Evolutionary conservation across 2,113 vertebrate genomes (phyloP), one percentile per base, ranked within the genome.

Genomic region (Callipepla squamata): DNA sequence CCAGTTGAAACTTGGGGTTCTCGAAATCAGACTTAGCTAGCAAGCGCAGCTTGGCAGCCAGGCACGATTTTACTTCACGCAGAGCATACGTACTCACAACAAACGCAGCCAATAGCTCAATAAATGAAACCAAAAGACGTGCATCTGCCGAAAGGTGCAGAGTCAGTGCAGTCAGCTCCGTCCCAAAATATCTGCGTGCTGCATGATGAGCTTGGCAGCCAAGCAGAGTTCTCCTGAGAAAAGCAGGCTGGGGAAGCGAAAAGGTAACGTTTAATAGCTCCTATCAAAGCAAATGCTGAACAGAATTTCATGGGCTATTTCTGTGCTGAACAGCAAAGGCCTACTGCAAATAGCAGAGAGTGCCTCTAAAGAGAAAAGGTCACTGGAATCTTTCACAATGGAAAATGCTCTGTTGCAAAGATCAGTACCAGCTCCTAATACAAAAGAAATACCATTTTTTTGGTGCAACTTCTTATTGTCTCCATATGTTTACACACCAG

Each of bases 221-320:
- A 28, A 79, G 88, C 70, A 79, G 81, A 86, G 84, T 7, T 74
- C 83, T 84, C 78, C 50, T 1, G 28, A 94, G 87, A 84, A 90
- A 95, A 79, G 87, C 61, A 76, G 85, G 47, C 65, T 18, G 36
- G 58, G 73, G 90, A 91, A 90, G 94, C 65, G 74, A 91, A 86
- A 86, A 95, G 92, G 90, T 94, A 83, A 93, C 8, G 76, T 67
- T 90, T 80, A 78, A 47, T n/a, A 80, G 78, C 38, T 94, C 11
- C 0, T 91, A 92, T 75, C 73, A 91, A 85, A 94, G 93, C 93
- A 88, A 96, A 94, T 7, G 68, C 85, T 84, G 69, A 95, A 76
- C 91, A 66, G 91, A 85, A 95, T 93, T 95, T 94, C 91, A 72
- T 2, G 50, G 90, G 93, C 92, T 91, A 92, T 91, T 96, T 96